Evolutionary conservation across 2,888 invertebrate genomes (phyloP), one percentile per base, ranked within the genome.

Genomic region (Lasioglossum figueresi): DNA sequence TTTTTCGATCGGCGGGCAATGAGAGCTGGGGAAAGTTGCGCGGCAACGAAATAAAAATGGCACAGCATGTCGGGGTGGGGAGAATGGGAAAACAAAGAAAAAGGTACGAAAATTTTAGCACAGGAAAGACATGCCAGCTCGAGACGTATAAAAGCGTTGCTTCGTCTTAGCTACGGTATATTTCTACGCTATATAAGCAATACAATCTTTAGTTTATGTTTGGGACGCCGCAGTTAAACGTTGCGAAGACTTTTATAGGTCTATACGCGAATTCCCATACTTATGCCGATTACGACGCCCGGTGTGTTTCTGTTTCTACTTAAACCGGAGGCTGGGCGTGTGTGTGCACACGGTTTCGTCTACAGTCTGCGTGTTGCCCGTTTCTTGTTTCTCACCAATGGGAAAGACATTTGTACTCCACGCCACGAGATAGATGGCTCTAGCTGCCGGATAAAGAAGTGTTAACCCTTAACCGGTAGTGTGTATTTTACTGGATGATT

Each of bases 161-260:
- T 85, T 83, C 88, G 83, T 82, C 87, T 84, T 85, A 85, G 88
- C 84, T 84, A 88, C 89, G 80, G 91, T 89, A 90, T 92, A 92
- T 93, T 93, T 93, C 92, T 92, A 89, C 89, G 88, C 91, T 92
- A 89, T 92, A 92, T 91, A 90, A 91, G 93, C 93, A 92, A 92
- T 93, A 93, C 92, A 93, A 91, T 93, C 85, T 88, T 91, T 92
- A 92, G 92, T 94, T 94, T 93, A 94, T 93, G 92, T 90, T 81
- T 88, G 89, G 86, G 88, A 90, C 91, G 90, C 84, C 90, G 93
- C 90, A 93, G 92, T 93, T 93, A 93, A 94, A 92, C 92, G 91
- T 91, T 91, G 91, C 91, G 90, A 89, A 89, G 93, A 92, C 92
- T 93, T 94, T 94, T 94, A 94, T 93, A 92, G 93, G 92, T 91